phyloP scores from a whole-genome alignment of 2,797 vertebrate species.

The Poeciliopsis paucimaculata region DNA sequence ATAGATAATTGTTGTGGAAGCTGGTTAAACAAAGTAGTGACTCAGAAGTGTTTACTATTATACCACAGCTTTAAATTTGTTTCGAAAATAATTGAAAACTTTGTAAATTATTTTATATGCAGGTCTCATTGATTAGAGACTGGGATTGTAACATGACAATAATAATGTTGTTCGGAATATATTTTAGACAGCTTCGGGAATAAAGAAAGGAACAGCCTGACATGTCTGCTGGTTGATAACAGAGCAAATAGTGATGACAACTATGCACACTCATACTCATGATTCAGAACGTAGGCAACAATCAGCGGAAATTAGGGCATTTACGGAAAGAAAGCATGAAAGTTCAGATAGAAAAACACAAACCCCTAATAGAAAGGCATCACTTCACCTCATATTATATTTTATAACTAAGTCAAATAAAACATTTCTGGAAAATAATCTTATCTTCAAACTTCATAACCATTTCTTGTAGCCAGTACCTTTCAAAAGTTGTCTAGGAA shows the following conservation, averaged over 20 bases:
- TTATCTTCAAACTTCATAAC: conserved; percentile 40
- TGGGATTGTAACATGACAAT: neutral
- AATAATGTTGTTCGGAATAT: neutral
- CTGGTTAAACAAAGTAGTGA: neutral
- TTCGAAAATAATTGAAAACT: neutral
- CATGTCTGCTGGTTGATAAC: neutral
- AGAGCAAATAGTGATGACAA: neutral
- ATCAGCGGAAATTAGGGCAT: neutral
- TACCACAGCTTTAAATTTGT: neutral
- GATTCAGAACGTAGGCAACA: neutral
- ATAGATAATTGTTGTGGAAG: neutral
- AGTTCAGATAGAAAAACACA: neutral
- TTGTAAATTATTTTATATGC: neutral
- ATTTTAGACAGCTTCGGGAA: neutral
- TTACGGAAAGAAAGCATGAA: neutral
- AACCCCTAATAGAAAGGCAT: neutral
- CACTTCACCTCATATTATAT: neutral
- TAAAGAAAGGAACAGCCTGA: neutral
- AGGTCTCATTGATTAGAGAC: neutral
- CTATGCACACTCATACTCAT: neutral
- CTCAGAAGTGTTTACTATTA: neutral
- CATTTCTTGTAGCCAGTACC: conserved; percentile 45
- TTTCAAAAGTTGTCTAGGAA: conserved; percentile 59
- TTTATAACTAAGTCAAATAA: conserved; percentile 32
- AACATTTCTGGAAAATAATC: conserved; percentile 38